Evolutionary conservation across 2,113 vertebrate species (phyloP), one percentile per base, ranked within the genome.

Genomic region (Rhombomys opimus): DNA sequence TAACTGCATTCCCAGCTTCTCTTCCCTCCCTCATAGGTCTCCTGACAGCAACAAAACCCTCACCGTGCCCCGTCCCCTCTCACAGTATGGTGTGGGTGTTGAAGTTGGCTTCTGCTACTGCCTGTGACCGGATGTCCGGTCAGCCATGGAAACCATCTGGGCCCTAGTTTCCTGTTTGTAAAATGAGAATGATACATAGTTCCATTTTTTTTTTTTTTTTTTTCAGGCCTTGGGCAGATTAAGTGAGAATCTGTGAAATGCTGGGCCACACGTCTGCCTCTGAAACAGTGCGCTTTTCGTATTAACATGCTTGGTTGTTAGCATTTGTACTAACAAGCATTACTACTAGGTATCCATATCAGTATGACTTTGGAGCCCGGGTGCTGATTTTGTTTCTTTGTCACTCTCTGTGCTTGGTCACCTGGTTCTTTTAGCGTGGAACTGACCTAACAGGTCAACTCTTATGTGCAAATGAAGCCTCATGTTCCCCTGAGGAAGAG

Each of bases 121-220:
- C 7, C 13, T 41, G 20, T 67, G 61, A 32, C 13, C 23, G 7
- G 12, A 70, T 41, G 35, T 75, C 59, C 13, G 14, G 23, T 11
- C n/a, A 57, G n/a, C 75, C 54, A 82, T 5, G 76, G 81, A 94
- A 38, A 50, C 8, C 25, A 50, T 32, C 68, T 27, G 32, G 91
- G 12, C n/a, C 46, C 92, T 75, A 68, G 94, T 86, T 93, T 89
- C 32, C 67, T n/a, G 23, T 87, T 80, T 95, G 38, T 94, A 81
- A 87, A 91, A 81, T 68, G 90, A 52, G 75, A 84, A 70, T 73
- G 35, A 38, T 27, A 50, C 25, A 15, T 86, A 23, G 46, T 68
- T 87, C 27, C 9, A 46, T 52, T 61, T 78, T 72, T 38, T 46
- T 46, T 46, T 5, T 46, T 46, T 46, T 5, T 46, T 46, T 46